Evolutionary conservation across 1,140 invertebrate genomes (phyloP), one percentile per base, ranked within the genome.

Genomic region (Eurosta solidaginis): DNA sequence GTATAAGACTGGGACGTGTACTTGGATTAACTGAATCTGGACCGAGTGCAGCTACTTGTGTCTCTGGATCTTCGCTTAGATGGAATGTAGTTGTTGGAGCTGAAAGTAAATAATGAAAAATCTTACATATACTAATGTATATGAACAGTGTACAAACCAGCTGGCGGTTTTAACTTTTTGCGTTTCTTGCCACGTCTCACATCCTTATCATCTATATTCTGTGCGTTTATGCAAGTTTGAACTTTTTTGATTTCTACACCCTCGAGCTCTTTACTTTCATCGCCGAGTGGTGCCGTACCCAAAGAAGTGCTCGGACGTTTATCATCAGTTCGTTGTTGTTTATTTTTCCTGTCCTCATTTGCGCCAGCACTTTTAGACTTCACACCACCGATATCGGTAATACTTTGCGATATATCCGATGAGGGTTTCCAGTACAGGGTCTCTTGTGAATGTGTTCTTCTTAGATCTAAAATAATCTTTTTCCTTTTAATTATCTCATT

Each of bases 341-440:
- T 80, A 0, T 80, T 79, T 59, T 85, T 86, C 47, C 83, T 85
- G 1, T 85, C 85, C 78, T 84, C 84, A 33, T 83, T 82, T 45
- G 83, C 85, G 0, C 83, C 83, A 0, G 84, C 84, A 74, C 85
- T 86, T 45, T 82, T 83, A 0, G 85, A 81, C 42, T 86, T 86
- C 42, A 82, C 79, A n/a, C 83, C 82, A 40, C 50, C 44, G 3
- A 50, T 54, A 78, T 83, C 84, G 25, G 82, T 82, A 2, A 82
- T 75, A 44, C 82, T 82, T 36, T 85, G 83, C 47, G 86, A 86
- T 14, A 88, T 42, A 78, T 88, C 86, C 17, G 86, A 88, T 20
- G 83, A 85, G 73, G 86, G 85, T 78, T 88, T 88, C 86, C 86
- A 88, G 68, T 84, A 87, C 0, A 88, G 78, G 1, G 86, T 88